Percentiles rank a stretch among this genome's conserved stretches.
phyloP scores from a whole-genome alignment of 1,140 invertebrate species.

The Tetragnatha versicolor region DNA sequence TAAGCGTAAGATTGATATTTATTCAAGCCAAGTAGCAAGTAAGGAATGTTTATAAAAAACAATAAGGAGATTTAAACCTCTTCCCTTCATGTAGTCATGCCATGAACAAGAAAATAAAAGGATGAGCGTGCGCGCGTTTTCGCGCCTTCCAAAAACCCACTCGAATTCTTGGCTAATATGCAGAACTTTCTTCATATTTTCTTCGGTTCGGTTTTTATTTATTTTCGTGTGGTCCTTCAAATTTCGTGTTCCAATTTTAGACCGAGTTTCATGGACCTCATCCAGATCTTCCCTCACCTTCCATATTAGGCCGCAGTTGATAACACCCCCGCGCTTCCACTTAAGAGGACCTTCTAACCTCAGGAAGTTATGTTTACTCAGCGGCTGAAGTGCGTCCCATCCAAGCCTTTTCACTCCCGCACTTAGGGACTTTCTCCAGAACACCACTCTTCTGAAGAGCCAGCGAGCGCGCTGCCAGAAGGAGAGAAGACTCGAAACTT shows the following conservation, averaged over 20 bases:
- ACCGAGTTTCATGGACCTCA: conserved; percentile 22
- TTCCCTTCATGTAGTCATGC: too few species aligned
- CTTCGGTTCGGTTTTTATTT: not conserved
- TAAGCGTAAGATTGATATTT: too few species aligned
- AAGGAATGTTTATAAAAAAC: too few species aligned
- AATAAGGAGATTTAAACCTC: too few species aligned
- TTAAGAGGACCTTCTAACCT: conserved; percentile 19
- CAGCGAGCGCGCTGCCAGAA: too few species aligned
- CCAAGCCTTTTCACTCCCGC: not conserved
- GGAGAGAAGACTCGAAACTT: too few species aligned
- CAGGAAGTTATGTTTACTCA: conserved; percentile 29
- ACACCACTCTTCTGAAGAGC: too few species aligned
- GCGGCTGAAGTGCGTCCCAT: not conserved
- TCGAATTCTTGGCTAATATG: conserved; percentile 47
- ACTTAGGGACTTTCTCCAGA: too few species aligned
- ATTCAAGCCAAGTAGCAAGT: too few species aligned
- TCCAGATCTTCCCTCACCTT: conserved; percentile 49
- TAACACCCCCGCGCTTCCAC: conserved; percentile 33
- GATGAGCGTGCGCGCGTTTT: conserved; percentile 1
- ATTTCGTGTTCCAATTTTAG: conserved; percentile 46
- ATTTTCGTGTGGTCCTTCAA: conserved; percentile 45
- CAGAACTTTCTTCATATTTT: conserved; percentile 6
- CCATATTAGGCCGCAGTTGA: conserved; percentile 35
- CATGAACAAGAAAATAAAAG: too few species aligned
- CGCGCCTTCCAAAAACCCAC: not conserved